phyloP scores from a whole-genome alignment of 2,797 vertebrate species.

The Helicolenus hilgendorfi region DNA sequence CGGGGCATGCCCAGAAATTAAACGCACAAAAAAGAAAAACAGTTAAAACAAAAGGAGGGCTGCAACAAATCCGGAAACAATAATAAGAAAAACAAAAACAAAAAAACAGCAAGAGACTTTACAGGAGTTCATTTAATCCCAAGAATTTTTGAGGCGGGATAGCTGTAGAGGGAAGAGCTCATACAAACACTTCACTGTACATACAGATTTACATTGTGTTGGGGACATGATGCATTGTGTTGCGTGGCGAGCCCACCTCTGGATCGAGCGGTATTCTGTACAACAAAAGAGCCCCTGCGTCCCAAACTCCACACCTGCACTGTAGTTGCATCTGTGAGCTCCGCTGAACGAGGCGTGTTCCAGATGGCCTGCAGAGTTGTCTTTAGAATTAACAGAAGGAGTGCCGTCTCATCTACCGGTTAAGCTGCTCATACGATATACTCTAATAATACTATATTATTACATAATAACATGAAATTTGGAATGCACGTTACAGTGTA shows the following conservation, averaged over 20 bases:
- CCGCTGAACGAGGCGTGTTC: neutral
- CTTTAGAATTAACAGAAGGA: conserved; percentile 38
- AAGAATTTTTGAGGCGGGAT: conserved; percentile 38
- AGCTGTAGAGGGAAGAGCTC: conserved; percentile 74
- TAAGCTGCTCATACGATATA: conserved; percentile 27
- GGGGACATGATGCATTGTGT: conserved; percentile 68
- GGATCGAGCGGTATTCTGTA: conserved; percentile 47
- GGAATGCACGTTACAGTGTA: conserved; percentile 64
- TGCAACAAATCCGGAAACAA: neutral
- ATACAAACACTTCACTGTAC: conserved; percentile 86
- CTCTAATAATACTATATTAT: conserved; percentile 34
- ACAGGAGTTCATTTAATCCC: conserved; percentile 84
- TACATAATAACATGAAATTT: conserved; percentile 33
- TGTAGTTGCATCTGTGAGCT: neutral
- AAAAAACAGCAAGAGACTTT: conserved; percentile 57
- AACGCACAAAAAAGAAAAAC: conserved; percentile 13
- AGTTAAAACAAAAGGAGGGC: conserved; percentile 15
- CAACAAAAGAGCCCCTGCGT: conserved; percentile 45
- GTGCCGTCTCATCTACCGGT: conserved; percentile 8
- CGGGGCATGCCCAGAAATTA: neutral
- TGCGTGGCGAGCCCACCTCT: conserved; percentile 37
- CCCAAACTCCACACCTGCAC: conserved; percentile 23
- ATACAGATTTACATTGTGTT: conserved; percentile 84
- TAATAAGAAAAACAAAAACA: neutral
- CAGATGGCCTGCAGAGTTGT: conserved; percentile 18